Percentiles rank a stretch among this genome's conserved stretches.
phyloP scores from a whole-genome alignment of 1,140 invertebrate species.

The Pseudomyrmex cubaensis region DNA sequence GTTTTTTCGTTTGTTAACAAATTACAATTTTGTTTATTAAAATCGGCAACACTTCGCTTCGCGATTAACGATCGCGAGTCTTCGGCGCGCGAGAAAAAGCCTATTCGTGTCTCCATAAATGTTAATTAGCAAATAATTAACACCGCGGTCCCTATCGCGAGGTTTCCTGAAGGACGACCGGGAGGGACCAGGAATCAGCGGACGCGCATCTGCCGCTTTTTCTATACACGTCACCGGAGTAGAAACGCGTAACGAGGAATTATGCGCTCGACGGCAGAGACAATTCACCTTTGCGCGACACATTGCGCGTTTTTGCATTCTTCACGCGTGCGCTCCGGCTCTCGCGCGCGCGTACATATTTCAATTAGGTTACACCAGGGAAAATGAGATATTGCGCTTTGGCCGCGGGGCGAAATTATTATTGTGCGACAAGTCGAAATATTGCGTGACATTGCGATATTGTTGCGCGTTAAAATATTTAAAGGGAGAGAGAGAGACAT shows the following conservation, averaged over 20 bases:
- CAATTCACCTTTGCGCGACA: slow-evolving; percentile 34
- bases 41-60: slow-evolving; percentile 44
- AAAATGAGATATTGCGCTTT: slow-evolving; percentile 63
- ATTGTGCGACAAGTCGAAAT: slow-evolving; percentile 1
- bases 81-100: slow-evolving; percentile 56
- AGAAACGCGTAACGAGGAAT: slow-evolving; percentile 43
- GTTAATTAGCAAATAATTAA: slow-evolving; percentile 74
- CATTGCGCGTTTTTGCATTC: slow-evolving; percentile 17
- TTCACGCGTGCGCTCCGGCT: neutral
- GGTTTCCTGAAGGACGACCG: slow-evolving; percentile 47
- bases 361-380: slow-evolving; percentile 32
- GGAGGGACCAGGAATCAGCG: neutral
- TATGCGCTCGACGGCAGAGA: slow-evolving; percentile 39
- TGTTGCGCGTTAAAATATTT: slow-evolving; percentile 13
- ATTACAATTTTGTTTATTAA: neutral
- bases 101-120: slow-evolving; percentile 74
- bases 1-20: neutral
- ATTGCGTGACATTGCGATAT: slow-evolving; percentile 6
- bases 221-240: slow-evolving; percentile 37
- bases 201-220: slow-evolving; percentile 53
- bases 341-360: slow-evolving; percentile 32
- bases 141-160: slow-evolving; percentile 28
- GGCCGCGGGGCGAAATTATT: neutral
- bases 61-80: slow-evolving; percentile 44
- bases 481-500: neutral